Percentiles rank a stretch among this genome's conserved stretches.
phyloP scores from a whole-genome alignment of 2,113 vertebrate genomes.

The Phyllostomus discolor region DNA sequence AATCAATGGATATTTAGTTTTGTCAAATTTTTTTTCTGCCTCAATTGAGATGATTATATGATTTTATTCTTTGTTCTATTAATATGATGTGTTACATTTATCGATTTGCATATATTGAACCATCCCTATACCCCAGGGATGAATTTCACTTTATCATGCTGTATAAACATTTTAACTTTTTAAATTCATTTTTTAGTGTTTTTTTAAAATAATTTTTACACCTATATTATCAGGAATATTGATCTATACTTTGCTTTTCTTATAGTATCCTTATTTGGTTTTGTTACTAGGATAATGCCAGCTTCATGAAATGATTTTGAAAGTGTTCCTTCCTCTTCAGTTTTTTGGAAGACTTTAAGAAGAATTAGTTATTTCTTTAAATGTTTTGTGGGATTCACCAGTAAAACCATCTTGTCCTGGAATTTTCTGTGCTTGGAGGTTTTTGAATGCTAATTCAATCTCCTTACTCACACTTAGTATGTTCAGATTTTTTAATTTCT shows the following conservation, averaged over 20 bases:
- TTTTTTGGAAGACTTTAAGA: background rate
- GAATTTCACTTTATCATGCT: background rate
- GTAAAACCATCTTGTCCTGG: background rate
- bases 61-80: background rate
- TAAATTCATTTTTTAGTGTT: background rate
- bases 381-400: background rate
- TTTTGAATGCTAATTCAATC: background rate
- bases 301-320: background rate
- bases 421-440: background rate
- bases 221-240: background rate
- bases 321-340: background rate
- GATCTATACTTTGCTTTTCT: background rate
- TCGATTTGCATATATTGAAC: background rate
- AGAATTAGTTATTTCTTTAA: background rate
- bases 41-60: background rate
- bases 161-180: too few relatives aligned
- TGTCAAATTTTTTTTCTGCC: background rate
- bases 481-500: background rate
- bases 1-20: background rate
- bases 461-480: background rate
- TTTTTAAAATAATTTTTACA: background rate
- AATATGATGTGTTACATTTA: background rate
- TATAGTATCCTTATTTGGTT: background rate
- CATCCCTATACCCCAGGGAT: background rate
- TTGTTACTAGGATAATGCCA: background rate